These are phyloP conservation scores for Plestiodon gilberti DNA, from an alignment of 2,113 vertebrate genomes.

Conservation along the genomic window DNA sequence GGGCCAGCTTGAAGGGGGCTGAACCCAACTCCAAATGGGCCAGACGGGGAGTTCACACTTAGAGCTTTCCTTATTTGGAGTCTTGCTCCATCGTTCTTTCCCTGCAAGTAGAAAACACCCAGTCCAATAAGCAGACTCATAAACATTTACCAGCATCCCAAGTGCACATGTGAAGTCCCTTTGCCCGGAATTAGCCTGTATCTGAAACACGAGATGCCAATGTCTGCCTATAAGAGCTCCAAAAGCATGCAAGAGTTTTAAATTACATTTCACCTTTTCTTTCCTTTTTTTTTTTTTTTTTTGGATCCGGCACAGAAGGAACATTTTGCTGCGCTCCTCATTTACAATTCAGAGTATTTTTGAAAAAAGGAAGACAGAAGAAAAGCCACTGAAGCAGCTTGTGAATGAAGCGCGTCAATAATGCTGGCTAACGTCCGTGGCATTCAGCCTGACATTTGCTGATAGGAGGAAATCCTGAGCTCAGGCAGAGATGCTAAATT, in stretches of 20 bases:
- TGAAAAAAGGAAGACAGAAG: not conserved
- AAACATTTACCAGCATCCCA: not conserved
- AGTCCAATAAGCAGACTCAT: not conserved
- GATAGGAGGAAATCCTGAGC: not conserved
- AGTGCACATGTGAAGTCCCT: not conserved
- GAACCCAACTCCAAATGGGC: too few relatives aligned
- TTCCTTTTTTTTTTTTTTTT: too few relatives aligned
- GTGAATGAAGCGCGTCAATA: not conserved
- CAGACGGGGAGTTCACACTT: too few relatives aligned
- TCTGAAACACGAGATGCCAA: not conserved
- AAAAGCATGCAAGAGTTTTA: not conserved
- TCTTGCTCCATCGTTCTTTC: too few relatives aligned
- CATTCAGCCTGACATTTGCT: constrained; percentile 11
- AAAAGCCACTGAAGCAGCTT: not conserved
- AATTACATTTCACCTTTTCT: not conserved
- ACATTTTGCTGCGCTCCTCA: not conserved
- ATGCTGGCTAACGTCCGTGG: fast-evolving
- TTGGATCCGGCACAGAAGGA: not conserved
- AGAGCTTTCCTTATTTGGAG: too few relatives aligned
- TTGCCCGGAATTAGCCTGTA: not conserved
- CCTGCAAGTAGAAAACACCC: not conserved
- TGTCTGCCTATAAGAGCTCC: not conserved
- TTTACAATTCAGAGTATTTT: not conserved
- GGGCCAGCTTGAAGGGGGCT: too few relatives aligned
- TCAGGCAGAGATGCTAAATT: fast-evolving